Conservation (phyloP, 2,797 vertebrate species). For the Lagocephalus sceleratus region DNA sequence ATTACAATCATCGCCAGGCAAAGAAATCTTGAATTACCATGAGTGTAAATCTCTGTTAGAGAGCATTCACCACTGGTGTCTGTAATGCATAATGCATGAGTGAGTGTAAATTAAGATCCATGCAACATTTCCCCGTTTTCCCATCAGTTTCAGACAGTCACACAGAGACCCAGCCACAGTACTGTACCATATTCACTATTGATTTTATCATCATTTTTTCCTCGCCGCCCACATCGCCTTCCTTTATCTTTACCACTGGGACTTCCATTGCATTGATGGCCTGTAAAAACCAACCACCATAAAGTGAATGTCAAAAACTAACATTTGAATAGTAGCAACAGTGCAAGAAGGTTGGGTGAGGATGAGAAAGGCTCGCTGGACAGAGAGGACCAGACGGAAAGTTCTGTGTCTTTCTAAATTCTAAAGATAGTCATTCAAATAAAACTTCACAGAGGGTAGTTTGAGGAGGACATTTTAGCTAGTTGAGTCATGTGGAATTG, state of each 20-base stretch:
- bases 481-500: too few species aligned
- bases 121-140: conserved; percentile 52
- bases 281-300: conserved; percentile 82
- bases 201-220: conserved; percentile 97
- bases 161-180: conserved; percentile 54
- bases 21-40: conserved; percentile 18
- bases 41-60: conserved; percentile 23
- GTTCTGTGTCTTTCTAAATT: too few species aligned
- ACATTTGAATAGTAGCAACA: conserved; percentile 19
- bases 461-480: too few species aligned
- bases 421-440: too few species aligned
- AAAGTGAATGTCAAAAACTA: conserved; percentile 54
- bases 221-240: conserved; percentile 83
- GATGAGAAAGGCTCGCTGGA: too few species aligned
- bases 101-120: conserved; percentile 46
- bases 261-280: conserved; percentile 95
- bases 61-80: conserved; percentile 23
- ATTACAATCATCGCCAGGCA: conserved; percentile 1
- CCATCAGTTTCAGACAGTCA: conserved; percentile 54
- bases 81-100: conserved; percentile 43
- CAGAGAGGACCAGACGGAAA: too few species aligned
- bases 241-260: conserved; percentile 96
- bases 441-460: too few species aligned
- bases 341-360: conserved; percentile 2
- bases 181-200: conserved; percentile 94